Evolutionary conservation across 2,888 invertebrate species (phyloP), one percentile per base, ranked within the genome.

Genomic region (Lydus trimaculatus): DNA sequence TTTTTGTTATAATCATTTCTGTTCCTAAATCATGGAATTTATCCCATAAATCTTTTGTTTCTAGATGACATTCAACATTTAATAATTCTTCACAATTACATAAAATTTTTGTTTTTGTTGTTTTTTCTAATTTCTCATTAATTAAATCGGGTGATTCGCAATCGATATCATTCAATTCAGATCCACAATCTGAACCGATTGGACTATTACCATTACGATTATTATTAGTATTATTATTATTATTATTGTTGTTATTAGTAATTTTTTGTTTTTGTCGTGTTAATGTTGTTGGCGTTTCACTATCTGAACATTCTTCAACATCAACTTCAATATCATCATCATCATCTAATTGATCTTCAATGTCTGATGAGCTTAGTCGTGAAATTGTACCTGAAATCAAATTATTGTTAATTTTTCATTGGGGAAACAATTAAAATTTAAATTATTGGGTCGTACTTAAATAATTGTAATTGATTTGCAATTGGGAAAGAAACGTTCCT

Each of bases 1-100:
- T 96, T 87, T 98, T 98, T 23, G 98, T 98, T 86, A 98, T 98
- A 83, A 98, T 98, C 98, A 98, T 98, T 87, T 97, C 97, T 1
- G 97, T 98, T 74, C 96, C 96, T 74, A 98, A 89, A 78, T 94
- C 94, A 82, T 95, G 94, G 87, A 98, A 98, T 87, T 97, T 97
- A 86, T 96, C 96, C 98, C 98, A 98, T n/a, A 98, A 88, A 78
- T 98, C 98, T 85, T 96, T 96, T 64, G 97, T 97, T 87, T 98
- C 98, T 78, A 98, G 88, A 80, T 95, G 94, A 85, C 97, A 98
- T 79, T 95, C 93, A 78, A 97, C 93, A 79, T 92, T 91, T 77
- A 90, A 87, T 83, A 95, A 89, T 80, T 95, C 95, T 79, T 95
- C 94, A 84, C 94, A 90, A 80, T 91, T 91, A 81, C 90, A 91